Base-by-base conservation (phyloP, 2,888 invertebrate genomes). In the Cheilosia vulpina region DNA sequence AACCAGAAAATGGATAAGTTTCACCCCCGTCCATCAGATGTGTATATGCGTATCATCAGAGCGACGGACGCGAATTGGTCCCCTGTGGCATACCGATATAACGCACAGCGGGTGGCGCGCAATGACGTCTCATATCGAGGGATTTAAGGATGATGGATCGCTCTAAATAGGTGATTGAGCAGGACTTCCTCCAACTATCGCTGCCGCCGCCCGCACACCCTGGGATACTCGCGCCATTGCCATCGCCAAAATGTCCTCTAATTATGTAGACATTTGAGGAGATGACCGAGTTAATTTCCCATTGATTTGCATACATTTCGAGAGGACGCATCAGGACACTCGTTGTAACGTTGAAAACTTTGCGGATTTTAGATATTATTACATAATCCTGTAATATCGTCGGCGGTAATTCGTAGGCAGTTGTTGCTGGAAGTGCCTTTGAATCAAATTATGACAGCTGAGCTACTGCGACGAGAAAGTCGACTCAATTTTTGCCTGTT, bases 81-180 rank as follows among this genome's bases (percentile, higher is more conserved):
- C 92, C 92, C 91, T 91, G 92, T 91, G 92, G 90, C 91, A 90
- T 89, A 88, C 89, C 92, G 91, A 92, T 92, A 91, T 91, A 91
- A 91, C 88, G 90, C 92, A 89, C 91, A 89, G 89, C 91, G 91
- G 92, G 90, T 87, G 88, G 87, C 65, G 31, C 87, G 63, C 81
- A 88, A 87, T 60, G 87, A 87, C 87, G 81, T 85, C 87, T 88
- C 87, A 88, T 88, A 88, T 88, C 87, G 87, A 81, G 84, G 88
- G 88, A 88, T 88, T 88, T 88, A 88, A 78, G 73, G 84, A 88
- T 88, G 88, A 88, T 88, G 88, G 88, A 88, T 88, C 87, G 88
- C 77, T 87, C 87, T 88, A 80, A 58, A 68, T 87, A 88, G 88
- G 87, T 87, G 87, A 87, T 88, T 89, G 88, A 71, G 78, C 71